These are phyloP conservation scores for Malurus elegans DNA, from an alignment of 2,113 vertebrate genomes.

Conservation along the genomic window DNA sequence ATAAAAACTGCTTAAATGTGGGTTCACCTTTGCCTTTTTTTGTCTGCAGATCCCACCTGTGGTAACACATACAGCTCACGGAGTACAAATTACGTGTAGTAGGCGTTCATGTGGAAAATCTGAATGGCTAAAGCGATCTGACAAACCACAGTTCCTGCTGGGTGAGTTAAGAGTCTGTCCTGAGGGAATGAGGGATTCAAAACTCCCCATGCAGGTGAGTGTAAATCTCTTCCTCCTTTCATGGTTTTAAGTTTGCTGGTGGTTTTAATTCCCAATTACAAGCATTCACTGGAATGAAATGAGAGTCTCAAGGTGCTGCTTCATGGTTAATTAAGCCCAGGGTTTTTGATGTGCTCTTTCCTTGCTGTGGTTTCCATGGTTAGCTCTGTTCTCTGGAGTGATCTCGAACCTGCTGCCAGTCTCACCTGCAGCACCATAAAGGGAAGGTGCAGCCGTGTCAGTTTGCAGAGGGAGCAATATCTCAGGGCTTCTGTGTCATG, in stretches of 20 bases:
- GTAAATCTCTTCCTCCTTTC: conserved; percentile 44
- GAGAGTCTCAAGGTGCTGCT: background rate
- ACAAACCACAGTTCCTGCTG: background rate
- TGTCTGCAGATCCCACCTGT: background rate
- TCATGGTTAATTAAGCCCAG: background rate
- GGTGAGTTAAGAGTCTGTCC: conserved; percentile 13
- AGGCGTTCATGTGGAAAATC: background rate
- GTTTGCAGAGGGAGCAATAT: background rate
- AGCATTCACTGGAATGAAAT: background rate
- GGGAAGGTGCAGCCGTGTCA: background rate
- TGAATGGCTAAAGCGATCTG: background rate
- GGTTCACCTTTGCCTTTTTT: background rate
- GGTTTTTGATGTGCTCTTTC: background rate
- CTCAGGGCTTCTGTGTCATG: background rate
- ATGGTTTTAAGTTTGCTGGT: conserved; percentile 15
- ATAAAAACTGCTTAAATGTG: background rate
- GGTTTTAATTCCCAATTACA: conserved; percentile 16
- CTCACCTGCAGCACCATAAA: background rate
- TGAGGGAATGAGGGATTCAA: background rate
- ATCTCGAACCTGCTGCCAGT: background rate
- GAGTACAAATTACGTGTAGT: background rate
- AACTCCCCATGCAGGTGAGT: background rate
- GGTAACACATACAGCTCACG: background rate
- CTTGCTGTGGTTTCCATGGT: background rate
- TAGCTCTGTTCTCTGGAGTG: background rate